Evolutionary conservation across 2,797 vertebrate species (phyloP).

Genomic region (Urophycis tenuis): DNA sequence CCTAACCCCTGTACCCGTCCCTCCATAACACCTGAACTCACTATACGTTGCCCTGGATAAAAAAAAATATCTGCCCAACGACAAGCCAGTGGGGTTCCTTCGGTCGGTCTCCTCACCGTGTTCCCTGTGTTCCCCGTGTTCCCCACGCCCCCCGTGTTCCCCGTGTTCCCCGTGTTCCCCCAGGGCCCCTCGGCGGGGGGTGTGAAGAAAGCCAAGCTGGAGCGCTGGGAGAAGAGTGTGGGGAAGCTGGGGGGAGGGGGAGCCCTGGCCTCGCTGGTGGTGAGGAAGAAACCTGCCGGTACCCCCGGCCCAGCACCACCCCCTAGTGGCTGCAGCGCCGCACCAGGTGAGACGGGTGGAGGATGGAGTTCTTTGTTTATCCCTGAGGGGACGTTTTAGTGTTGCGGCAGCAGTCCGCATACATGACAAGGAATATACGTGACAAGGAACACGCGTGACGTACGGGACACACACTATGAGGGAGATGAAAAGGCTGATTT

Average conservation of each 20-base stretch:
- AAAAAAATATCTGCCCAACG: not conserved
- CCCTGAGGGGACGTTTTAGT: no score
- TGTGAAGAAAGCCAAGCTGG: constrained; percentile 70
- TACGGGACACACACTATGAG: no score
- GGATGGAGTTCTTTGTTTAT: no score
- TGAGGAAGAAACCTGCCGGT: constrained; percentile 67
- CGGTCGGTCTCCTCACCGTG: not conserved
- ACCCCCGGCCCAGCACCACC: constrained; percentile 29
- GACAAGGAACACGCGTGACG: no score
- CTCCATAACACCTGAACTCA: not conserved
- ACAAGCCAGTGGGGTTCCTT: not conserved
- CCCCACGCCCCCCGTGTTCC: not conserved
- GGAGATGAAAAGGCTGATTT: no score
- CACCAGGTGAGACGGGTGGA: constrained; percentile 42
- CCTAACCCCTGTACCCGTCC: not conserved
- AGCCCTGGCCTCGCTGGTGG: constrained; percentile 72
- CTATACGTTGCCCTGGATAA: not conserved
- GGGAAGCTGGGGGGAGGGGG: constrained; percentile 62
- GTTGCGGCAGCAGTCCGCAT: no score
- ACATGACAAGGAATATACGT: no score
- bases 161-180: constrained; percentile 4
- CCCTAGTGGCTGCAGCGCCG: constrained; percentile 28
- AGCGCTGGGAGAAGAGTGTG: constrained; percentile 80
- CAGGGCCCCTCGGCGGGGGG: constrained; percentile 46
- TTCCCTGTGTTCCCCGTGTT: not conserved